Evolutionary conservation across 2,797 vertebrate species (phyloP), one percentile per base, ranked within the genome.

Genomic region (Helostoma temminkii): DNA sequence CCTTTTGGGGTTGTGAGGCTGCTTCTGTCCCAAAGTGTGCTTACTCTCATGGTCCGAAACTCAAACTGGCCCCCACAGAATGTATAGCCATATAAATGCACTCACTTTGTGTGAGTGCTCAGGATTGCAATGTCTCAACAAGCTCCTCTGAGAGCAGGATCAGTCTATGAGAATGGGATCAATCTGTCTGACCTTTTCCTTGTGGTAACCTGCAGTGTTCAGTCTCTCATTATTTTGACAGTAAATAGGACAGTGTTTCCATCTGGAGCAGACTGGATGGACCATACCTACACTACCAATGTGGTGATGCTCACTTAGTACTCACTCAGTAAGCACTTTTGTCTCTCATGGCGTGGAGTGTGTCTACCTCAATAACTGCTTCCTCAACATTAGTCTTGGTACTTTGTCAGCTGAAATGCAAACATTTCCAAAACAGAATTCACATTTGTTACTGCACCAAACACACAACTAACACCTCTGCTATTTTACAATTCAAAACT

Each of bases 181-280:
- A 90, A 90, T 90, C 84, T 83, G 21, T 76, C 69, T 88, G 89
- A 91, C 89, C 88, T 91, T 92, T 90, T 81, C 63, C 71, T 76
- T 49, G 53, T 78, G 80, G 65, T 81, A 83, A 82, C 86, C 77
- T 84, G 73, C 81, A 45, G 83, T 77, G 85, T 76, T 88, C 80
- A 76, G 34, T 81, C 76, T 82, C 74, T 89, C 82, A 85, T 91
- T 91, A 86, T 88, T 90, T 81, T 80, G 72, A 72, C 78, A 78
- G 80, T 74, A 76, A 90, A 91, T n/a, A 90, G 81, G 78, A 81
- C 84, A 90, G 71, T 79, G 78, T 80, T 82, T 83, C 73, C 16
- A 42, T 52, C 60, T 54, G 30, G 48, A 71, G 61, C 74, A 62
- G 54, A 71, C 47, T 57, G 49, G 62, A 69, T 60, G 60, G 42